A percentile compares a stretch with the other conserved stretches of the same genome.
Conservation (phyloP, 2,888 invertebrate species). For the Anarsia innoxiella region DNA sequence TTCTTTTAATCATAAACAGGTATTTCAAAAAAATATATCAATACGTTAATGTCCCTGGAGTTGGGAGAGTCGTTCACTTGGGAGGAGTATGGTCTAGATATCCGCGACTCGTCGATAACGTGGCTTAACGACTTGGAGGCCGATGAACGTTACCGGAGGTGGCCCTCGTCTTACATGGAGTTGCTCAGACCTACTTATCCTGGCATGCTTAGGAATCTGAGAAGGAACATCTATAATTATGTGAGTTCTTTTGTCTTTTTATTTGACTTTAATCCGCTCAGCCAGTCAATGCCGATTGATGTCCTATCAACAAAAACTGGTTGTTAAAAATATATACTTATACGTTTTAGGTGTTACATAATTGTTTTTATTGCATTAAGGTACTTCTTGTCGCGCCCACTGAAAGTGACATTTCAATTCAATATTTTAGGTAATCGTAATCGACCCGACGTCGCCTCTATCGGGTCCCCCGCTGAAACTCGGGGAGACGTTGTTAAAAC, state of each 20-base stretch:
- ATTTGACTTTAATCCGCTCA: too few relatives aligned
- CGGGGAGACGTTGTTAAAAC: constrained; percentile 92
- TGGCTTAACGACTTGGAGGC: constrained; percentile 97
- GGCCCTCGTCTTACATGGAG: constrained; percentile 93
- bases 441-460: constrained; percentile 85
- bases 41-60: constrained; percentile 81
- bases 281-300: too few relatives aligned
- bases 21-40: constrained; percentile 77
- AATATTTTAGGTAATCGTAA: constrained; percentile 84
- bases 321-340: too few relatives aligned
- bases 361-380: too few relatives aligned
- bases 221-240: constrained; percentile 90
- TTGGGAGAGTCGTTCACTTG: constrained; percentile 74
- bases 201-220: constrained; percentile 94
- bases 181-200: constrained; percentile 97
- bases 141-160: constrained; percentile 90
- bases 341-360: background rate
- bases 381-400: too few relatives aligned
- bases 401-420: background rate
- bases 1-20: constrained; percentile 51
- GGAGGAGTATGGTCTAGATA: constrained; percentile 94
- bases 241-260: constrained; percentile 65
- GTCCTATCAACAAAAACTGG: too few relatives aligned
- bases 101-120: constrained; percentile 92
- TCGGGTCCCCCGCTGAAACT: constrained; percentile 86